Base-by-base conservation (phyloP, 2,113 vertebrate genomes). In the Egretta garzetta region DNA sequence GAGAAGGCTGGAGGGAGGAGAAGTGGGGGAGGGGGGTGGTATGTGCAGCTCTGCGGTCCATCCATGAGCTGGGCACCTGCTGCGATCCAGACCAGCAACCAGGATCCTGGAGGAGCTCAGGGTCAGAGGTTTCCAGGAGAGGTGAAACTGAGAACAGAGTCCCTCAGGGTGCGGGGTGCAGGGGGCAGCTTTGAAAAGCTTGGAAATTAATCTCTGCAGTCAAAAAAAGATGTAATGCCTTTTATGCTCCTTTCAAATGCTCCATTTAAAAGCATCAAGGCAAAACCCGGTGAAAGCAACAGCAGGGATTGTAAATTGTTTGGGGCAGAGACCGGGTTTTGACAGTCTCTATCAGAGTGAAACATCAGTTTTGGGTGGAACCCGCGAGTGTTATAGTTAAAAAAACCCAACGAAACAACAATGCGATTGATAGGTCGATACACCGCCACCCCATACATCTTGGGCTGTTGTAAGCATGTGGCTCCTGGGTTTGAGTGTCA, bases 11-110 rank as follows among this genome's bases (percentile, higher is more conserved):
- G 24, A 77, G 41, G 26, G 22, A 72, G 41, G 15, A 26, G 8
- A 49, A 58, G 6, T 6, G 1, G 1, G 4, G 18, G 15, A 88
- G 14, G 6, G 47, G 28, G 3, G 20, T 62, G 16, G 10, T 12
- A 35, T 2, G 3, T 41, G 12, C 11, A 12, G 6, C 22, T 72
- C 43, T 79, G 16, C 1, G 4, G 30, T 50, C 23, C 2, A 0
- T 12, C 41, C 8, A 1, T 66, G 15, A 77, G 4, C 30, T 72
- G 30, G 52, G 16, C 19, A 79, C 4, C 43, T 90, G 16, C 49
- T 85, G 11, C 23, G 50, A 30, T 37, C 8, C 52, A 66, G 22
- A 84, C 6, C 27, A 53, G 8, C 8, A 64, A 24, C 49, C 12
- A n/a, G 20, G 53, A 20, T 72, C 60, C 37, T 77, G 41, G 18